Percentiles rank a stretch among this genome's conserved stretches.
phyloP scores from a whole-genome alignment of 1,140 invertebrate genomes.

The Heliconius himera region DNA sequence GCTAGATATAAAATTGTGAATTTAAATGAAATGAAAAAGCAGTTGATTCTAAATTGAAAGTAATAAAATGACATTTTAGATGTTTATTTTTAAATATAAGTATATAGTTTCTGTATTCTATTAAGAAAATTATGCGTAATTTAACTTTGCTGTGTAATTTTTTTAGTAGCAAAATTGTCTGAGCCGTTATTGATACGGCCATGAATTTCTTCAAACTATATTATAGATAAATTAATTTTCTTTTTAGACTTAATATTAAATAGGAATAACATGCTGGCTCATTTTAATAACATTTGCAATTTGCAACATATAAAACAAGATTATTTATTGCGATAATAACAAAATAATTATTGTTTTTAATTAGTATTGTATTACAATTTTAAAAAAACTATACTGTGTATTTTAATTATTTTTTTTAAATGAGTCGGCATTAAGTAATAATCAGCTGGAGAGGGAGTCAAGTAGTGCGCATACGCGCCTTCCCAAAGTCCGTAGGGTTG shows the following conservation, averaged over 20 bases:
- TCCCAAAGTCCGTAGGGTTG: slow-evolving; percentile 35
- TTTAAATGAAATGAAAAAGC: slow-evolving; percentile 70
- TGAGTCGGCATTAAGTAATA: slow-evolving; percentile 52
- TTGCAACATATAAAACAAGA: neutral
- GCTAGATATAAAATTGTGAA: slow-evolving; percentile 73
- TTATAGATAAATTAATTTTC: slow-evolving; percentile 40
- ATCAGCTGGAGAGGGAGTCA: slow-evolving; percentile 70
- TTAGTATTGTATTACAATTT: neutral
- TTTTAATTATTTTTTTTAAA: slow-evolving; percentile 31
- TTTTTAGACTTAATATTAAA: slow-evolving; percentile 50
- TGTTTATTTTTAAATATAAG: slow-evolving; percentile 47
- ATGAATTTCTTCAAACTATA: slow-evolving; percentile 11
- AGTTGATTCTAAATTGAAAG: slow-evolving; percentile 79
- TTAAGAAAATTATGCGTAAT: slow-evolving; percentile 37
- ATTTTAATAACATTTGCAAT: slow-evolving; percentile 45
- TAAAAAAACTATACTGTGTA: neutral
- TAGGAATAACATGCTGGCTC: slow-evolving; percentile 50
- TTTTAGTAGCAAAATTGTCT: neutral
- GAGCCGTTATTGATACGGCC: neutral
- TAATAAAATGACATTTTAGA: slow-evolving; percentile 77
- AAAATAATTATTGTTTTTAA: neutral
- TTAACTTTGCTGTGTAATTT: neutral
- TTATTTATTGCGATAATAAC: neutral
- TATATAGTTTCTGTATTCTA: slow-evolving; percentile 33
- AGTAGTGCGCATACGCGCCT: slow-evolving; percentile 52